Evolutionary conservation across 2,888 invertebrate species (phyloP), one percentile per base, ranked within the genome.

Genomic region (Eulithis testata): DNA sequence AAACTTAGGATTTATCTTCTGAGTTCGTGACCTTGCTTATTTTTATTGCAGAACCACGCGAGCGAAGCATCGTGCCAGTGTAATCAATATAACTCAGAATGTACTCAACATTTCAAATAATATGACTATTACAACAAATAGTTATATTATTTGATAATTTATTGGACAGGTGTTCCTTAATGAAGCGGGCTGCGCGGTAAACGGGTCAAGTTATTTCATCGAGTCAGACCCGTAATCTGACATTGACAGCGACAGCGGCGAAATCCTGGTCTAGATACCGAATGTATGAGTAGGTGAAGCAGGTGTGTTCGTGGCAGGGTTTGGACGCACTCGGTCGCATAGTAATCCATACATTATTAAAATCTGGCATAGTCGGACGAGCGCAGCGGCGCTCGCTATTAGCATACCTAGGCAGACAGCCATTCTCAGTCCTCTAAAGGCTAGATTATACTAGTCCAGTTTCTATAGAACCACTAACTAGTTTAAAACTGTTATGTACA

Each of bases 291-390:
- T 64, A 65, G 65, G 57, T 56, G 52, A 61, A 54, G 56, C 69
- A 72, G 66, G 68, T 70, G 70, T 52, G 60, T 56, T 52, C 47
- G 54, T 63, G 63, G 65, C 74, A 62, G 64, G 65, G 66, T 65
- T 63, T 50, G 68, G 70, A 67, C 73, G 68, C 72, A 69, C 66
- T 61, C 64, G 60, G 68, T 62, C 71, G 74, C 74, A 74, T 66
- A 65, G 71, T 70, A 65, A 70, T 71, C 75, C 71, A 82, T 85
- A 82, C 83, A 83, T 86, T 81, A 84, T 81, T 81, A 82, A 84
- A 82, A 82, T 73, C 73, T 66, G 66, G 65, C 70, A 69, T 69
- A 60, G 72, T 63, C 69, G 65, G 71, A 68, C 69, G 73, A 68
- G 58, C 60, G 57, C 27, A 50, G 21, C 47, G 52, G 12, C 40